These are phyloP conservation scores for Dromaius novaehollandiae DNA, from an alignment of 2,113 vertebrate genomes.

Conservation along the genomic window DNA sequence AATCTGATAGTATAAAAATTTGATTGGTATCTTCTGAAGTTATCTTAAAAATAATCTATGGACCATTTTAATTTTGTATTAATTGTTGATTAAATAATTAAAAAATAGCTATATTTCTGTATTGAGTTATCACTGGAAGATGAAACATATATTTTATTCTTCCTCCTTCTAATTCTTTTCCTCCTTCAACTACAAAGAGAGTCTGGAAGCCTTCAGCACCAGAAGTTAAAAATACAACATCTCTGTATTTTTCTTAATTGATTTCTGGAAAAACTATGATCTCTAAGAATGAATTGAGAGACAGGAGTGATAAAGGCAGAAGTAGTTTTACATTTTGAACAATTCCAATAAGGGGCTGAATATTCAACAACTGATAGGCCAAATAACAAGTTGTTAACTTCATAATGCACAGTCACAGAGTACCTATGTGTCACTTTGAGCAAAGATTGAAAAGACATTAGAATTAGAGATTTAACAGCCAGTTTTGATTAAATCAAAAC, in stretches of 20 bases:
- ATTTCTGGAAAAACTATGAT: constrained; percentile 56
- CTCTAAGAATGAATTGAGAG: constrained; percentile 63
- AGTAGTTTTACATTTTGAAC: constrained; percentile 71
- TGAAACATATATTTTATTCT: constrained; percentile 38
- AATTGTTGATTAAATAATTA: neutral
- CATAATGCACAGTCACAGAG: constrained; percentile 61
- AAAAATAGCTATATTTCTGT: constrained; percentile 19
- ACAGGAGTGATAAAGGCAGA: constrained; percentile 60
- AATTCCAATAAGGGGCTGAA: constrained; percentile 64
- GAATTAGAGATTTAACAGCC: constrained; percentile 68
- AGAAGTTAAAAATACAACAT: constrained; percentile 49
- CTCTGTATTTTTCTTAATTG: constrained; percentile 60
- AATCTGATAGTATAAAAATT: neutral
- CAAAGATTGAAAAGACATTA: constrained; percentile 67
- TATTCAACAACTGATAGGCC: constrained; percentile 70
- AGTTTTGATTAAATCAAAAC: constrained; percentile 72
- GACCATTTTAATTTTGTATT: neutral
- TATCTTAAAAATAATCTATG: neutral
- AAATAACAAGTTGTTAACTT: constrained; percentile 75
- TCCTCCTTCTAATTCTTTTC: constrained; percentile 37
- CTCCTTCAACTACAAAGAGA: neutral
- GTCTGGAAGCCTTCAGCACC: constrained; percentile 50
- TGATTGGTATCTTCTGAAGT: neutral
- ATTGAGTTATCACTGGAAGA: neutral
- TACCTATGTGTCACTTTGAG: constrained; percentile 64